Evolutionary conservation across 2,888 invertebrate species (phyloP), one percentile per base, ranked within the genome.

Genomic region (Liopterus haemorrhoidalis): DNA sequence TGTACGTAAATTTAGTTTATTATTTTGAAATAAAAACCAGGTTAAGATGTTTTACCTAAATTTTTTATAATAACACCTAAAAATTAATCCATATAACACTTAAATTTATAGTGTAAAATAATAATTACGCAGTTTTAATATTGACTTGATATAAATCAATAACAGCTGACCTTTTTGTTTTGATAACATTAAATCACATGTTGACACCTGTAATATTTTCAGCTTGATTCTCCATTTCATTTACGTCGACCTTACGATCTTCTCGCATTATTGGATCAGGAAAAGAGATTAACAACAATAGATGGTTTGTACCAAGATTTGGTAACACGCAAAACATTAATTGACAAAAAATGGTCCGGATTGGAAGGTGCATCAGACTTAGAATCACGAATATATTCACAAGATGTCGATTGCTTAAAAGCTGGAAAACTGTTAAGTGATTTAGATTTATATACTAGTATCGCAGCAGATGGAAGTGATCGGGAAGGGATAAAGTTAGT

Each of bases 261-360:
- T 31, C 68, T 87, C 41, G 79, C 82, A 2, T 77, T 88, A 57
- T 66, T 88, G 58, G 82, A 83, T 49, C 88, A 89, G 69, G 86
- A 86, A 59, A 77, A 77, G 27, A 70, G 84, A 16, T 76, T 76
- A 61, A 71, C 74, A 37, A 74, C 74, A 48, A 75, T 82, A 33
- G 72, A 75, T 47, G 70, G 70, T 31, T 63, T 84, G 28, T 79
- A 82, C 59, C 70, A 79, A 55, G 79, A 82, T 56, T 72, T 87
- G 42, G 65, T 75, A 8, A 68, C 69, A 3, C 74, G 78, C 41
- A 84, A 84, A 61, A 70, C 72, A 37, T 67, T 74, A 8, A 78
- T 86, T 44, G 81, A 82, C 53, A 70, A 69, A 33, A 66, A 78
- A 51, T 80, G 79, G 75, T 59, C 67, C 1, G 67, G 70, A 11